Base-by-base conservation (phyloP, 2,888 invertebrate genomes). In the Scaptomyza caliginosa region DNA sequence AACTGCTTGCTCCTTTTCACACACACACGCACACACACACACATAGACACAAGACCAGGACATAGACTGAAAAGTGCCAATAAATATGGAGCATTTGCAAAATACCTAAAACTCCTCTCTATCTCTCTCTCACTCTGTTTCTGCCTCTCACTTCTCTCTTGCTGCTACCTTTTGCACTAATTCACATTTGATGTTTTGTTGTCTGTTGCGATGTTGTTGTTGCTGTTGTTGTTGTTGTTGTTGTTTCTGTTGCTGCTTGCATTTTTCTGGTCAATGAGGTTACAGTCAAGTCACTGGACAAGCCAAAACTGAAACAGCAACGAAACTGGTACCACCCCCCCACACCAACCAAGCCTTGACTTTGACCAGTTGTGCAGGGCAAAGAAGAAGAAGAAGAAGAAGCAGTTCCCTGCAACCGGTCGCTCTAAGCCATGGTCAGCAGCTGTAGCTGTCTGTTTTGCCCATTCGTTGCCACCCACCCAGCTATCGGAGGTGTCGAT, bases 241-340 rank as follows among this genome's bases (percentile, higher is more conserved):
- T 50, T 67, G 23, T 32, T 67, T 39, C 24, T 73, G 76, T 57
- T 81, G 87, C 51, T 78, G 88, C 81, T 75, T 81, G 88, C 88
- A 82, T 82, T 82, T 88, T 87, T 87, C 88, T 84, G 84, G 84
- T 88, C 84, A 88, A 87, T 84, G 86, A 88, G 88, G 84, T 87
- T 88, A 88, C 79, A 88, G 81, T 60, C 85, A 85, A 84, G 87
- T 86, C 88, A 83, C 71, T 77, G 71, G 74, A 70, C 86, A 88
- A 88, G 84, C 74, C 77, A 67, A 76, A 65, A 77, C 78, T 62
- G 54, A 66, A 55, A 62, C 40, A 43, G 74, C 73, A 43, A 43
- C 52, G 17, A 46, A 67, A 63, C 56, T 21, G 16, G 19, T 23
- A 16, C 24, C 42, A n/a, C 39, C 17, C 17, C 8, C 13, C 24